Conservation (phyloP, 2,113 vertebrate species). For the Campylomormyrus numenius region DNA sequence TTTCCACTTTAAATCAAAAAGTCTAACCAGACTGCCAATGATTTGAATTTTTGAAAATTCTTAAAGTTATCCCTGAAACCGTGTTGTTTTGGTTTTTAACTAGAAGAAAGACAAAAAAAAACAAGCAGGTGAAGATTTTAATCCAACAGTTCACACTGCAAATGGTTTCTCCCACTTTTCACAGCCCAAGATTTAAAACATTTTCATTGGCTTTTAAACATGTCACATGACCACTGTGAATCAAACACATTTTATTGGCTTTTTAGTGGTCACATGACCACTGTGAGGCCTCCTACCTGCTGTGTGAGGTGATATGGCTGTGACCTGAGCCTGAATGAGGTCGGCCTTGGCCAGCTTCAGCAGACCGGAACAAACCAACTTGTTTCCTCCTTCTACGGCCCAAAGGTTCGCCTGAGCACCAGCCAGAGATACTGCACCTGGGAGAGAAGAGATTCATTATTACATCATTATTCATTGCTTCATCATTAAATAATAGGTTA, state of each 20-base stretch:
- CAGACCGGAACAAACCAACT: constrained; percentile 82
- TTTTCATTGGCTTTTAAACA: neutral
- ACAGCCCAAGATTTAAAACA: neutral
- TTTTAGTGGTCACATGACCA: neutral
- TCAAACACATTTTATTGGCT: neutral
- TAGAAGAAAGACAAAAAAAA: neutral
- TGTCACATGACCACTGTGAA: neutral
- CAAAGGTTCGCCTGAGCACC: constrained; percentile 88
- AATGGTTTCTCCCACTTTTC: neutral
- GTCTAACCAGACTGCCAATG: neutral
- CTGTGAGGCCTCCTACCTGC: constrained; percentile 38
- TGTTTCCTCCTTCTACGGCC: constrained; percentile 96
- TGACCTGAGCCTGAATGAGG: constrained; percentile 74
- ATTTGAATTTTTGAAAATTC: neutral
- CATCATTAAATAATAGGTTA: neutral
- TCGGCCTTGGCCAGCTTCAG: constrained; percentile 84
- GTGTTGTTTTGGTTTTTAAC: too few relatives aligned
- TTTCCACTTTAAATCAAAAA: neutral
- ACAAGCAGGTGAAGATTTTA: neutral
- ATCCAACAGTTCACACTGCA: neutral
- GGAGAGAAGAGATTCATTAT: neutral
- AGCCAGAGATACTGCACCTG: constrained; percentile 86
- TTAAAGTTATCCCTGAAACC: neutral
- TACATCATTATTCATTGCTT: neutral
- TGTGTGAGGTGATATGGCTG: constrained; percentile 58